phyloP scores from a whole-genome alignment of 2,888 invertebrate species.

The Epirrita christyi region DNA sequence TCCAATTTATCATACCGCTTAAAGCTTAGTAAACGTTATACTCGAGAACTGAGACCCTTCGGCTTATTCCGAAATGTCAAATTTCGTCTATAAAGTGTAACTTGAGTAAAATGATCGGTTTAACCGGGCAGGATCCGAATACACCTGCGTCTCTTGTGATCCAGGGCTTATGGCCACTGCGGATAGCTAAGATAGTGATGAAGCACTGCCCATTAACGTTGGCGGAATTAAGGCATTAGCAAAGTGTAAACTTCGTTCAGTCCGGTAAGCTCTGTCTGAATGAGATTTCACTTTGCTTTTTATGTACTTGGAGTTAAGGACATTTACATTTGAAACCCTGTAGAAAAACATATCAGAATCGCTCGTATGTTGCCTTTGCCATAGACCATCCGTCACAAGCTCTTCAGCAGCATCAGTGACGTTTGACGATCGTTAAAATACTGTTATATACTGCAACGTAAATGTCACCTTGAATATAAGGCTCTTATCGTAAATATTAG shows the following conservation, averaged over 20 bases:
- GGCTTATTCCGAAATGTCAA: slow-evolving; percentile 37
- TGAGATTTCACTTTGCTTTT: slow-evolving; percentile 21
- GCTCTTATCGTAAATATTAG: slow-evolving; percentile 35
- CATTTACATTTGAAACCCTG: neutral
- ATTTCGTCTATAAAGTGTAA: slow-evolving; percentile 48
- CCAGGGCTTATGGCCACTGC: slow-evolving; percentile 61
- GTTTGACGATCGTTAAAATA: slow-evolving; percentile 36
- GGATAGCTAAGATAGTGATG: slow-evolving; percentile 68
- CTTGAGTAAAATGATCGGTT: slow-evolving; percentile 61
- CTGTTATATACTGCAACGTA: slow-evolving; percentile 45
- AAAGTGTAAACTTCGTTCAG: slow-evolving; percentile 42
- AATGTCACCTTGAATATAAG: slow-evolving; percentile 43
- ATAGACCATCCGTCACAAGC: neutral
- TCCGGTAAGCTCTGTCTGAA: slow-evolving; percentile 29
- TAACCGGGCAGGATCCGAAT: slow-evolving; percentile 49
- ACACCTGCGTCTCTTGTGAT: slow-evolving; percentile 67
- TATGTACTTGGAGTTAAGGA: neutral
- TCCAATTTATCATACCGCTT: slow-evolving; percentile 19
- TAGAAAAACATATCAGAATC: neutral
- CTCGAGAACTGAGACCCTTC: slow-evolving; percentile 37
- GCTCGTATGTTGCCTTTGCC: neutral
- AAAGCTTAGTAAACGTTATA: slow-evolving; percentile 45
- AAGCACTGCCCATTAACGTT: slow-evolving; percentile 65
- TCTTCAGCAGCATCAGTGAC: neutral
- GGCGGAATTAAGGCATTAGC: slow-evolving; percentile 55